These are phyloP conservation scores for Copidosoma floridanum DNA, from an alignment of 1,140 invertebrate species.

Conservation along the genomic window DNA sequence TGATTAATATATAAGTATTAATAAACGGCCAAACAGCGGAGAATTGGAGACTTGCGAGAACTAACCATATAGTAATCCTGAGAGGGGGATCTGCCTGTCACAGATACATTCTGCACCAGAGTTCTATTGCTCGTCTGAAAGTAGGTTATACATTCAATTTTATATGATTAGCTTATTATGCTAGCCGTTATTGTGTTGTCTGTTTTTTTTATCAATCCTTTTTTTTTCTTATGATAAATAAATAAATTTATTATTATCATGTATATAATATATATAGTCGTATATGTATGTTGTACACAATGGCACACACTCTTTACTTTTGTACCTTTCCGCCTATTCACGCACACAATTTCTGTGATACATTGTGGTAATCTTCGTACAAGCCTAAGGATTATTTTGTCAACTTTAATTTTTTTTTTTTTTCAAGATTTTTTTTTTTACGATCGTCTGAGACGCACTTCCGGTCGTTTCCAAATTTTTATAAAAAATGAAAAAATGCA, in stretches of 20 bases:
- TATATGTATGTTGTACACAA: background rate
- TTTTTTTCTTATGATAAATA: slow-evolving; percentile 6
- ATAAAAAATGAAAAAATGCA: too few relatives aligned
- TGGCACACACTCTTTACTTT: background rate
- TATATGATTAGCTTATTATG: slow-evolving; percentile 40
- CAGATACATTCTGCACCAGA: slow-evolving; percentile 60
- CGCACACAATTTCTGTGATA: background rate
- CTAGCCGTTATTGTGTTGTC: slow-evolving; percentile 30
- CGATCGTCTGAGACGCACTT: slow-evolving; percentile 14
- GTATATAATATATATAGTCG: background rate
- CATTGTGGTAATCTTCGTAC: background rate
- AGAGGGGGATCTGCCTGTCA: slow-evolving; percentile 60
- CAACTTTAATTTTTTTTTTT: background rate
- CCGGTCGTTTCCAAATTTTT: slow-evolving; percentile 13
- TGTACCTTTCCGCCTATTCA: too few relatives aligned
- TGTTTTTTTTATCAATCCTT: slow-evolving; percentile 22
- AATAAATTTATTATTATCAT: background rate
- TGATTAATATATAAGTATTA: slow-evolving; percentile 23
- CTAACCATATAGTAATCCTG: slow-evolving; percentile 61
- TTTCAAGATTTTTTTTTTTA: background rate
- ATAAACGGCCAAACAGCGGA: slow-evolving; percentile 58
- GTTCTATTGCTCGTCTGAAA: slow-evolving; percentile 60
- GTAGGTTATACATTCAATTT: slow-evolving; percentile 59
- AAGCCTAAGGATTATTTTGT: too few relatives aligned
- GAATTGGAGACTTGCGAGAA: slow-evolving; percentile 52